Base-by-base conservation (phyloP, 2,888 invertebrate species). In the Nemotelus nigrinus region DNA sequence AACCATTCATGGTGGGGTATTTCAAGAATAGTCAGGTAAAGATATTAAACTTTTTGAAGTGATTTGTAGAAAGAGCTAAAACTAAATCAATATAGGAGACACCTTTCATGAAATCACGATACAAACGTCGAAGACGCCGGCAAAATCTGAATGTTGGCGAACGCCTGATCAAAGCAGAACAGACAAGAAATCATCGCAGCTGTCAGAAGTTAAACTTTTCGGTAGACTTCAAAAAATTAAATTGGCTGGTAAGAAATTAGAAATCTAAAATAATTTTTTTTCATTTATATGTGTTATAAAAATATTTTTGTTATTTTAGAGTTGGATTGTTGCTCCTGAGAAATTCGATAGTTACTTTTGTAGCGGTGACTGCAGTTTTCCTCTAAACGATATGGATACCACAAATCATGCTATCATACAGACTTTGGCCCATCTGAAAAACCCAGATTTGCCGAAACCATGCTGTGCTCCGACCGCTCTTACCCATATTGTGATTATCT, bases 321-420 rank as follows among this genome's bases (percentile, higher is more conserved):
- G 97, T 85, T 97, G 97, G 97, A 96, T 98, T 80, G 97, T 98
- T 81, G 97, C 98, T 1, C 98, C 98, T 1, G 95, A 95, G 83
- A 97, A 97, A 3, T 98, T 96, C 86, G 93, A 94, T 4, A 97
- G 98, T 0, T 96, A 94, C 86, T 98, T 95, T 85, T 98, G 98
- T 88, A 93, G 93, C 83, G 98, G 98, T 0, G 96, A 96, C 85
- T 98, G 98, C 85, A 94, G 94, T 86, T 98, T 97, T 84, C 98
- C 98, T 0, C 88, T 97, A 44, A 96, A 96, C 84, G 94, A 95
- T 85, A 96, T 97, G 93, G 97, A 97, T 87, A 96, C 97, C 3
- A 97, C 97, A 5, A 98, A 98, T 88, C 98, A 98, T 86, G 98
- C 98, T 6, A 97, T 98, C 81, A 96, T 98, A 3, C 97, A 96